Conservation (phyloP, 2,113 vertebrate genomes). For the Cranoglanis bouderius region DNA sequence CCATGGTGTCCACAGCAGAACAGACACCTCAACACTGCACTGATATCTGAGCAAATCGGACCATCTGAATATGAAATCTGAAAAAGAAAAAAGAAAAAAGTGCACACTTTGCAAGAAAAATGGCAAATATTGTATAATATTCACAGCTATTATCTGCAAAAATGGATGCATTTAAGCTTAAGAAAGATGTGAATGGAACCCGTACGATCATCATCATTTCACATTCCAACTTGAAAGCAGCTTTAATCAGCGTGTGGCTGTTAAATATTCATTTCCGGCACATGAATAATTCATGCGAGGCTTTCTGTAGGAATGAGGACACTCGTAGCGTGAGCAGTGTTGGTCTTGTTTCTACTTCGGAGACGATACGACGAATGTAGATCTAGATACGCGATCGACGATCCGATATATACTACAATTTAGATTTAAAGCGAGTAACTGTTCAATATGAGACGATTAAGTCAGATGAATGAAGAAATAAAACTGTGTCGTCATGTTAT, state of each 20-base stretch:
- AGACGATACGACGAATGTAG: neutral
- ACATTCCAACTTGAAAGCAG: slow-evolving; percentile 55
- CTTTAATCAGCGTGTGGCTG: slow-evolving; percentile 53
- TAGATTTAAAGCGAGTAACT: neutral
- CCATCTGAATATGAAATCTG: slow-evolving; percentile 1
- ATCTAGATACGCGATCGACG: neutral
- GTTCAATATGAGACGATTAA: neutral
- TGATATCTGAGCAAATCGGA: slow-evolving; percentile 36
- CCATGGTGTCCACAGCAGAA: neutral
- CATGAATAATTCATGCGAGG: slow-evolving; percentile 55
- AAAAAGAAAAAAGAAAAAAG: neutral
- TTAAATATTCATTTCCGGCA: slow-evolving; percentile 58
- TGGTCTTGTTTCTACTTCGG: neutral
- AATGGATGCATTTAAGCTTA: slow-evolving; percentile 18
- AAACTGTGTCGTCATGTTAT: neutral
- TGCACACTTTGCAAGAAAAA: neutral
- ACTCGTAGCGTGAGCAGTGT: slow-evolving; percentile 26
- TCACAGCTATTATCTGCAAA: slow-evolving; percentile 1
- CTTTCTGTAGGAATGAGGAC: slow-evolving; percentile 58
- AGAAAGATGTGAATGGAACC: slow-evolving; percentile 22
- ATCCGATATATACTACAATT: neutral
- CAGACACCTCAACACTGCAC: slow-evolving; percentile 28
- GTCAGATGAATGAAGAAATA: neutral
- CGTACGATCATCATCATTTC: slow-evolving; percentile 51
- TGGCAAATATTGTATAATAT: neutral